phyloP scores from a whole-genome alignment of 1,140 invertebrate species.

The Drosophila quadrilineata region DNA sequence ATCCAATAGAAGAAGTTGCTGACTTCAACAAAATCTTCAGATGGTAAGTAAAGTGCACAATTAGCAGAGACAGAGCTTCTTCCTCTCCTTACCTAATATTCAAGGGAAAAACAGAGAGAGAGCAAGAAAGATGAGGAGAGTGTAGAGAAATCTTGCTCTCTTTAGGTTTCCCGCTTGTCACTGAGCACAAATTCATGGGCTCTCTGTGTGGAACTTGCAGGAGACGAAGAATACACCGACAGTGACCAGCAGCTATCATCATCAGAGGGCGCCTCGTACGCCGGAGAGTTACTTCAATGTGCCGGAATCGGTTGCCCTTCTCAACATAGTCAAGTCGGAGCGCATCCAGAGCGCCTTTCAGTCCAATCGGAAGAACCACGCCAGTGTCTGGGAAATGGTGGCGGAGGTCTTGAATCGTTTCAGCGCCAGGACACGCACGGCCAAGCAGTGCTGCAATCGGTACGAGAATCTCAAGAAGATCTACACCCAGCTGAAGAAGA shows the following conservation, averaged over 20 bases:
- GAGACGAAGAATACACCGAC: slow-evolving; percentile 64
- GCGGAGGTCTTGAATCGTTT: slow-evolving; percentile 78
- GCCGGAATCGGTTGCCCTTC: slow-evolving; percentile 73
- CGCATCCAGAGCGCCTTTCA: slow-evolving; percentile 80
- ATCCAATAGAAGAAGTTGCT: slow-evolving; percentile 64
- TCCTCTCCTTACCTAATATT: too few relatives aligned
- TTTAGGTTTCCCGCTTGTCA: too few relatives aligned
- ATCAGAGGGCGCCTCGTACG: slow-evolving; percentile 76
- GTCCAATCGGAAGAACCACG: slow-evolving; percentile 79
- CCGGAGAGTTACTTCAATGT: slow-evolving; percentile 80
- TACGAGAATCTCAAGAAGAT: slow-evolving; percentile 80
- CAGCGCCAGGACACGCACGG: slow-evolving; percentile 68
- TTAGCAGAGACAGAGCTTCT: slow-evolving; percentile 14
- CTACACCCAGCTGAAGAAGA: slow-evolving; percentile 78
- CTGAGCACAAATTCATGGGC: too few relatives aligned
- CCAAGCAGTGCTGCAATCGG: slow-evolving; percentile 79
- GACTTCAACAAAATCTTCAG: slow-evolving; percentile 65
- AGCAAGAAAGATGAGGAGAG: not conserved
- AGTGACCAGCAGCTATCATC: slow-evolving; percentile 66
- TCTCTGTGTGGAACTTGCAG: slow-evolving; percentile 13
- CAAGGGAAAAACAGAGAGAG: not conserved
- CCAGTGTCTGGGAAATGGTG: slow-evolving; percentile 80
- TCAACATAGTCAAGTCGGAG: slow-evolving; percentile 79
- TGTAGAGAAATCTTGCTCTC: not conserved
- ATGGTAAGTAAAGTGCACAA: slow-evolving; percentile 68